phyloP scores from a whole-genome alignment of 2,797 vertebrate species.

The Sebastes oblongus region DNA sequence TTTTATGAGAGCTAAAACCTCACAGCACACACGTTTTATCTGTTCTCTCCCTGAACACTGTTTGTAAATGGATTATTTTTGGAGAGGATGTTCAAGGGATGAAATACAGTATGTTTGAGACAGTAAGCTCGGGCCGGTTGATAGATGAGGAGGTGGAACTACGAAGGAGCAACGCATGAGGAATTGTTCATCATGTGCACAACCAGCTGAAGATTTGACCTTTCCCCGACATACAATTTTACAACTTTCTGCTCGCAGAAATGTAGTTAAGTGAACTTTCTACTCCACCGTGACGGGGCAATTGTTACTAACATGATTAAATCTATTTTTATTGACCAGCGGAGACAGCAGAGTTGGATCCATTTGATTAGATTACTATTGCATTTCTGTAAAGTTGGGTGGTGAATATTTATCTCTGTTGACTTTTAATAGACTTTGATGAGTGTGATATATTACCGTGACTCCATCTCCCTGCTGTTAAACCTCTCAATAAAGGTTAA shows the following conservation, averaged over 20 bases:
- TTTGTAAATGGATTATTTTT: conserved; percentile 50
- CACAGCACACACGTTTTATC: conserved; percentile 25
- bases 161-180: neutral
- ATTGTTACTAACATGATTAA: conserved; percentile 15
- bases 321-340: neutral
- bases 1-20: conserved; percentile 53
- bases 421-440: conserved; percentile 39
- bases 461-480: conserved; percentile 19
- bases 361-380: conserved; percentile 3
- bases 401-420: neutral
- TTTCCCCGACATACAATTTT: neutral
- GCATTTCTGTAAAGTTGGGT: neutral
- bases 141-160: neutral
- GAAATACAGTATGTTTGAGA: conserved; percentile 2
- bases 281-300: neutral
- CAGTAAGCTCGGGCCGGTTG: neutral
- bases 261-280: conserved; percentile 1
- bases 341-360: neutral
- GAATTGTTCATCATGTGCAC: neutral
- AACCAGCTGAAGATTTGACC: neutral
- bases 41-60: conserved; percentile 33
- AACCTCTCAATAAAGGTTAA: conserved; percentile 40
- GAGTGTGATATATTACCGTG: conserved; percentile 16
- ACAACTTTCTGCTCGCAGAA: neutral
- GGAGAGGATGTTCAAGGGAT: conserved; percentile 17